phyloP scores from a whole-genome alignment of 2,888 invertebrate genomes.

The Malthinus flaveolus region DNA sequence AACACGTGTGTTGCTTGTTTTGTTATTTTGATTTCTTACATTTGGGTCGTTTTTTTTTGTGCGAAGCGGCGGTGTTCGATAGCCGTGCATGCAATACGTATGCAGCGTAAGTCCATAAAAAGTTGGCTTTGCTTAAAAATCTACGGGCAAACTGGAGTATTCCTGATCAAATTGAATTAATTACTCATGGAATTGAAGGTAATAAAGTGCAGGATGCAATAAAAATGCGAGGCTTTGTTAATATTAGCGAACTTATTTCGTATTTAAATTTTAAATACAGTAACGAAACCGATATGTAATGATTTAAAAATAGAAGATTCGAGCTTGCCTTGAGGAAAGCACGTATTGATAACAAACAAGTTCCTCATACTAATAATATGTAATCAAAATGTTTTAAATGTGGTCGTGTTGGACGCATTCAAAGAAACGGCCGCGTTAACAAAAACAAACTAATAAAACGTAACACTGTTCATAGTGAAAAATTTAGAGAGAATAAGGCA shows the following conservation, averaged over 20 bases:
- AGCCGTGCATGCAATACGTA: conserved; percentile 30
- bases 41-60: conserved; percentile 19
- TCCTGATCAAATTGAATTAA: conserved; percentile 32
- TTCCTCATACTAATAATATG: background rate
- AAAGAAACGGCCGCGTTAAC: conserved; percentile 13
- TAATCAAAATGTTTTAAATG: conserved; percentile 12
- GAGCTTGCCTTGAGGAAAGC: background rate
- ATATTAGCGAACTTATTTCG: conserved; percentile 28
- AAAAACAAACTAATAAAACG: too few species aligned
- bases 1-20: too few species aligned
- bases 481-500: background rate
- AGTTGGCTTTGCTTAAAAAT: conserved; percentile 28
- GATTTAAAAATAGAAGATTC: background rate
- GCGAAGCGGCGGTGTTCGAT: conserved; percentile 30
- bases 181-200: conserved; percentile 31
- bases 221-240: conserved; percentile 21
- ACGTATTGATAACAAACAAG: background rate
- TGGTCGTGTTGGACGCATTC: conserved; percentile 21
- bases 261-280: conserved; percentile 23
- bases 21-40: too few species aligned
- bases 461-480: background rate
- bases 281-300: conserved; percentile 2
- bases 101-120: conserved; percentile 33
- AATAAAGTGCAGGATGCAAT: conserved; percentile 24
- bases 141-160: conserved; percentile 32